Evolutionary conservation across 30 jellyfish, hydroid and myxozoan species (phyloP).

Genomic region (Hydractinia echinata): DNA sequence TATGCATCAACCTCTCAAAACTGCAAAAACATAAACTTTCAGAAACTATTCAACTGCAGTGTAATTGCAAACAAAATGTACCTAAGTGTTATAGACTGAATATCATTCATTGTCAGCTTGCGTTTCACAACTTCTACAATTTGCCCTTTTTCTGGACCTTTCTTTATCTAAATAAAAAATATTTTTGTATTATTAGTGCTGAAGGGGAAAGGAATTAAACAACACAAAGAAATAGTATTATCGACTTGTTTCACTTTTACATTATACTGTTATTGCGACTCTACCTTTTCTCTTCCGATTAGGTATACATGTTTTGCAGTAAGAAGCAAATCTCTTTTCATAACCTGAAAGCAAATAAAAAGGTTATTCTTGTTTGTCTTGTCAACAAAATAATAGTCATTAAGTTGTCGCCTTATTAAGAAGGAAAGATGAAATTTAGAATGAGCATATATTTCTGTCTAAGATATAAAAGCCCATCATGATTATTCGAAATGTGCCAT

Average conservation of each 20-base stretch:
- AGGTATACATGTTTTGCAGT: constrained; percentile 86
- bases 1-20: too few species aligned
- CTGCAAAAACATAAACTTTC: too few species aligned
- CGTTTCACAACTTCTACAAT: constrained; percentile 87
- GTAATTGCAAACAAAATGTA: not conserved
- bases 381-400: not conserved
- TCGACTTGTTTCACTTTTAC: not conserved
- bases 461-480: not conserved
- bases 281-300: constrained; percentile 89
- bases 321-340: constrained; percentile 83
- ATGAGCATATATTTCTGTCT: not conserved
- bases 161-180: constrained; percentile 46
- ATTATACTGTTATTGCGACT: not conserved
- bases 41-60: too few species aligned
- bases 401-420: not conserved
- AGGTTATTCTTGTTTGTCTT: not conserved
- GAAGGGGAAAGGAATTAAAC: not conserved
- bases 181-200: not conserved
- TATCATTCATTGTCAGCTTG: constrained; percentile 73
- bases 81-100: constrained; percentile 82
- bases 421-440: not conserved
- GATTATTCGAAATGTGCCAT: too few species aligned
- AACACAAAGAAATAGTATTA: not conserved
- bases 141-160: constrained; percentile 98
- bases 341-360: constrained; percentile 31